Percentiles rank a stretch among this genome's conserved stretches.
These are phyloP conservation scores for Lordiphosa clarofinis DNA, from an alignment of 1,140 invertebrate species.

Conservation along the genomic window DNA sequence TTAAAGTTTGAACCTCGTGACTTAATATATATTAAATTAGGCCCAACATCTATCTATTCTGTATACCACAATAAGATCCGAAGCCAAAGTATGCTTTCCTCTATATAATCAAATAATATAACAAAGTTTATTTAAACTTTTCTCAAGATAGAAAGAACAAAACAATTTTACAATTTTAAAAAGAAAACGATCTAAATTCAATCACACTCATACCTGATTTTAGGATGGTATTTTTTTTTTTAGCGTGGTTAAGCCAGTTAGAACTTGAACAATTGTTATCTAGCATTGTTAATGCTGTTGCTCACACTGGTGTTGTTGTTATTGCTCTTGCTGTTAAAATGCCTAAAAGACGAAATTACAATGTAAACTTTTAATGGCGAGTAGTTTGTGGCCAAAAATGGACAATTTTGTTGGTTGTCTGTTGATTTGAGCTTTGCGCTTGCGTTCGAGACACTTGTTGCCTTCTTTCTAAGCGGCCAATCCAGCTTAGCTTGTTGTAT, in stretches of 20 bases:
- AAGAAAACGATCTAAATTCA: conserved; percentile 6
- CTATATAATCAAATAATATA: too few relatives aligned
- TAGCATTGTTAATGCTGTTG: too few relatives aligned
- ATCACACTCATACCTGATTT: too few relatives aligned
- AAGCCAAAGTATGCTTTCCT: too few relatives aligned
- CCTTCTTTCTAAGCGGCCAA: conserved; percentile 10
- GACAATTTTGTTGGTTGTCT: conserved; percentile 35
- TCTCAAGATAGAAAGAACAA: conserved; percentile 33
- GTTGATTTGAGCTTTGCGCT: conserved; percentile 1
- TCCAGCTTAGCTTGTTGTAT: conserved; percentile 27
- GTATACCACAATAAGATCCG: too few relatives aligned
- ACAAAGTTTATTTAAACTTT: too few relatives aligned
- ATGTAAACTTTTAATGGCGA: conserved; percentile 65
- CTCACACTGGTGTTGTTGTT: conserved; percentile 4
- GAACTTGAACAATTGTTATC: too few relatives aligned
- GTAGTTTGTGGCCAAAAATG: conserved; percentile 66
- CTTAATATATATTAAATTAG: too few relatives aligned
- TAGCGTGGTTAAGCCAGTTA: too few relatives aligned
- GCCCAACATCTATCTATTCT: too few relatives aligned
- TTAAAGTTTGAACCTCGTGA: too few relatives aligned
- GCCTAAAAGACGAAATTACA: conserved; percentile 25
- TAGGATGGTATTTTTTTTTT: too few relatives aligned
- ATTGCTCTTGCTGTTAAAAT: conserved; percentile 14
- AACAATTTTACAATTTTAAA: conserved; percentile 5
- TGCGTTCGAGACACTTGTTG: conserved; percentile 53